Base-by-base conservation (phyloP, 2,888 invertebrate species). In the Andrena marginata region DNA sequence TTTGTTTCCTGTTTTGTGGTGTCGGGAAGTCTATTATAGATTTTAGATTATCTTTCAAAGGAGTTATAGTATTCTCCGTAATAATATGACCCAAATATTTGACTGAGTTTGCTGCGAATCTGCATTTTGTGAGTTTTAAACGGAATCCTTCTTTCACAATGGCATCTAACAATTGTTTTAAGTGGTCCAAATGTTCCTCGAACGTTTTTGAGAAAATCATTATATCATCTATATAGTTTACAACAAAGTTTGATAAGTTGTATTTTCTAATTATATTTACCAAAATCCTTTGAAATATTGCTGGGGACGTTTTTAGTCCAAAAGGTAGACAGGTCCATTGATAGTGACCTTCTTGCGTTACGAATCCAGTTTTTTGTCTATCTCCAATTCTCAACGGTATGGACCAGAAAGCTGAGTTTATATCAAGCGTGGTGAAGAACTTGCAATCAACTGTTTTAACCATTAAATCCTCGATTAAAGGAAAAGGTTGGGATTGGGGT, bases 281-380 rank as follows among this genome's bases (percentile, higher is more conserved):
- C 42, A 80, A 29, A 26, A 80, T 80, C 62, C 76, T 60, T 63
- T 80, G 72, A 13, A 80, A 76, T 16, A 80, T 80, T 16, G 80
- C 80, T 29, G 80, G 72, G n/a, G 80, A 35, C 4, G 80, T 80
- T n/a, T 64, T 80, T 16, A 77, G 33, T 6, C 68, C 68, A 10
- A 68, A 68, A 13, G 75, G 80, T 48, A 75, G 54, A 29, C 80
- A 75, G 1, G 75, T 75, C 75, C 80, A 80, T 56, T 80, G 75
- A 33, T 54, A 80, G 59, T 74, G 59, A 7, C 70, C 80, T 10
- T 73, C 70, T 42, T 81, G 77, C 13, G 64, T 82, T 1, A 78
- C 75, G 29, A 78, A 79, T n/a, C 49, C 49, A n/a, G 49, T 49
- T 49, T 49, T 49, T n/a, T 16, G 49, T 49, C 49, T 49, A n/a